Percentiles rank a stretch among this genome's conserved stretches.
These are phyloP conservation scores for Dryobates pubescens DNA, from an alignment of 2,797 vertebrate species.

Conservation along the genomic window DNA sequence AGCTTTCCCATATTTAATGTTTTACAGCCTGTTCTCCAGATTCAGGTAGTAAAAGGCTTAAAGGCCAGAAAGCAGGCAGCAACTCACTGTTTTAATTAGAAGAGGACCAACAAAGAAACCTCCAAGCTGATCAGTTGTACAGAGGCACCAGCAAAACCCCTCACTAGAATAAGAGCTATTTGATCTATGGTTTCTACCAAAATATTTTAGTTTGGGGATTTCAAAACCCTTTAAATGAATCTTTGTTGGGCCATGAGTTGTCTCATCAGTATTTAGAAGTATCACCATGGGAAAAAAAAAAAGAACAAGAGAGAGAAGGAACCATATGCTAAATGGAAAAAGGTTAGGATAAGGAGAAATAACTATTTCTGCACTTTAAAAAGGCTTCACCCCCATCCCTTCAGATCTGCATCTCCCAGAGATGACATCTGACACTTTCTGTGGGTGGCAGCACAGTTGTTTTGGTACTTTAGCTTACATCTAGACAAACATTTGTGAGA, in stretches of 20 bases:
- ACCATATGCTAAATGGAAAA: not conserved
- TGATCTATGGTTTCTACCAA: not conserved
- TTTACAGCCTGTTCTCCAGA: constrained; percentile 69
- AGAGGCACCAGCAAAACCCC: not conserved
- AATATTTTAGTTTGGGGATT: not conserved
- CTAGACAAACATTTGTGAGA: not conserved
- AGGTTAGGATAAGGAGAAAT: not conserved
- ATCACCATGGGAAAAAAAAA: not conserved
- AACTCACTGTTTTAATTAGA: constrained; percentile 68
- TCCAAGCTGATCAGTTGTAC: not conserved
- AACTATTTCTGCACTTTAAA: not conserved
- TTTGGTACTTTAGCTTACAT: not conserved
- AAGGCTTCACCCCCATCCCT: not conserved
- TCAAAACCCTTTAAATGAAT: not conserved
- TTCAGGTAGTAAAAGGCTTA: constrained; percentile 69
- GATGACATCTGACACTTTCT: not conserved
- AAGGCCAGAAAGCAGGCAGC: constrained; percentile 36
- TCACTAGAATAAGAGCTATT: not conserved
- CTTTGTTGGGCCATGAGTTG: not conserved
- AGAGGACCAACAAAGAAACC: not conserved
- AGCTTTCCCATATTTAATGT: constrained; percentile 71
- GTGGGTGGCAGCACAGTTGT: not conserved
- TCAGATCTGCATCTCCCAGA: not conserved
- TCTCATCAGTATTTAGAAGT: constrained; percentile 4
- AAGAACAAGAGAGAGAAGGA: not conserved